These are phyloP conservation scores for Proterorhinus semilunaris DNA, from an alignment of 2,113 vertebrate species.

Conservation along the genomic window DNA sequence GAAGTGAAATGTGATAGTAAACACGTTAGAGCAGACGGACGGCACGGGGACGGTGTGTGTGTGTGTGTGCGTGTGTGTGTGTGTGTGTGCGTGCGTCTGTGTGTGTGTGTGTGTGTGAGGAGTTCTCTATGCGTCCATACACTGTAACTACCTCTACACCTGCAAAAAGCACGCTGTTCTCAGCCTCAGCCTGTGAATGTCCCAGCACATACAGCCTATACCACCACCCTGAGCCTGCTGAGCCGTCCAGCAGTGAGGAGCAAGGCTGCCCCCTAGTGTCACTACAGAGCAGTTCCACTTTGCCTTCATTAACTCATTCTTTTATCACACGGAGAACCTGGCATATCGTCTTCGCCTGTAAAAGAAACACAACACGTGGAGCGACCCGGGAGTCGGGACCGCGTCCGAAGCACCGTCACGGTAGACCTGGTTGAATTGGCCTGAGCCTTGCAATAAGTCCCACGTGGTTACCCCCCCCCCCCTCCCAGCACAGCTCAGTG, in stretches of 20 bases:
- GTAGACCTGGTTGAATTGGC: neutral
- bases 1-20: slow-evolving; percentile 1
- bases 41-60: neutral
- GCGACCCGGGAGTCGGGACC: neutral
- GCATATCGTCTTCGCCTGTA: neutral
- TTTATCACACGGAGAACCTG: neutral
- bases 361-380: neutral
- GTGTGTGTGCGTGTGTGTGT: neutral
- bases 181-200: slow-evolving; percentile 72
- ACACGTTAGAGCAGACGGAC: neutral
- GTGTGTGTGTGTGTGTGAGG: neutral
- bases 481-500: too few relatives aligned
- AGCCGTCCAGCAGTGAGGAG: neutral
- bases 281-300: neutral
- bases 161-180: slow-evolving; percentile 71
- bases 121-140: slow-evolving; percentile 26
- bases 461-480: neutral
- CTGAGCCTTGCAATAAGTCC: slow-evolving; percentile 7
- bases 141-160: slow-evolving; percentile 94
- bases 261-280: neutral
- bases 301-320: neutral
- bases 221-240: neutral
- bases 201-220: slow-evolving; percentile 30
- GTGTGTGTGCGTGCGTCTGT: too few relatives aligned
- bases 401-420: neutral